These are phyloP conservation scores for Amblyjoppa proteus DNA, from an alignment of 2,888 invertebrate species.

Conservation along the genomic window DNA sequence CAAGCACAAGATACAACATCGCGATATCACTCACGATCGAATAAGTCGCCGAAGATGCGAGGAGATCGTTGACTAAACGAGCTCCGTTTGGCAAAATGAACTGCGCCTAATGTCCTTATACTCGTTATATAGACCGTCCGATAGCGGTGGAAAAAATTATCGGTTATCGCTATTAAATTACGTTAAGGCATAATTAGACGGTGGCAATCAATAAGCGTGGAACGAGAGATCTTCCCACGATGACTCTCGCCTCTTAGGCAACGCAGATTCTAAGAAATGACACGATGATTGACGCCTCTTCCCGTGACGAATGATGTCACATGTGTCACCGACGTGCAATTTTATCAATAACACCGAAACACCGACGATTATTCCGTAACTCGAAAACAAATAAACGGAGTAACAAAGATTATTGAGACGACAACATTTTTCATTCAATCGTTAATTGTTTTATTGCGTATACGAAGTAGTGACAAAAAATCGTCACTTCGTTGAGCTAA, in stretches of 20 bases:
- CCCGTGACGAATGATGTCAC: background rate
- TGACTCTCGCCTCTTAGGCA: constrained; percentile 25
- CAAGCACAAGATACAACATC: background rate
- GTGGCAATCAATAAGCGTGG: constrained; percentile 1
- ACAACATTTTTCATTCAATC: background rate
- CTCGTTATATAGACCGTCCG: background rate
- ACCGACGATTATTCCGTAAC: background rate
- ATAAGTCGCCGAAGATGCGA: background rate
- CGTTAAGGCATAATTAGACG: constrained; percentile 18
- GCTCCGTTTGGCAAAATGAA: background rate
- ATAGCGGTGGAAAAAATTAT: constrained; percentile 33
- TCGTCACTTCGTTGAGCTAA: constrained; percentile 2
- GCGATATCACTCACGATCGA: background rate
- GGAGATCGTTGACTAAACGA: background rate
- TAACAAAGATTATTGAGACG: background rate
- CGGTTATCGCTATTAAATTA: constrained; percentile 31
- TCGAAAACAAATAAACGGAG: background rate
- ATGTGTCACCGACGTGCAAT: background rate
- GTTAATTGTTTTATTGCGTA: background rate
- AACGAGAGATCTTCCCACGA: constrained; percentile 21
- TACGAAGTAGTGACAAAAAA: constrained; percentile 6
- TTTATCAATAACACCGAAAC: background rate
- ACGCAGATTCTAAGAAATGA: background rate
- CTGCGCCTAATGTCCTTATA: background rate
- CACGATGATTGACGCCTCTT: background rate